These are phyloP conservation scores for Heteractis magnifica DNA, from an alignment of 92 coral and sea anemone species.

Conservation along the genomic window DNA sequence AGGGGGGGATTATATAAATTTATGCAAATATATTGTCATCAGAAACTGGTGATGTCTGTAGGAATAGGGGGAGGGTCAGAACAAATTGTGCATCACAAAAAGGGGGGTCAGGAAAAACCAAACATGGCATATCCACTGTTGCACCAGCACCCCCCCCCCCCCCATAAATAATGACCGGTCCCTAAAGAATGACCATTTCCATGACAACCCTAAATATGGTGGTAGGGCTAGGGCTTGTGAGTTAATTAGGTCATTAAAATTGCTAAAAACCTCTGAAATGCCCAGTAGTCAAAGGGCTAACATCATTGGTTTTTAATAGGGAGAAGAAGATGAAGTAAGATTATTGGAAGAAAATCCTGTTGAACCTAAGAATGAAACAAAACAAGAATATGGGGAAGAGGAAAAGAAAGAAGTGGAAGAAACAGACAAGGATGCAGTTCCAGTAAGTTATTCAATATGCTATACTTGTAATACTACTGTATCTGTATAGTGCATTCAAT, in stretches of 20 bases:
- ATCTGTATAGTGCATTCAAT: too few species aligned
- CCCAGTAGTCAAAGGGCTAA: neutral
- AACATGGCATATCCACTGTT: neutral
- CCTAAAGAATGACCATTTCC: too few species aligned
- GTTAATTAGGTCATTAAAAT: too few species aligned
- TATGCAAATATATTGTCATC: too few species aligned
- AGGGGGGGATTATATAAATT: too few species aligned
- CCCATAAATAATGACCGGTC: neutral
- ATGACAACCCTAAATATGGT: too few species aligned
- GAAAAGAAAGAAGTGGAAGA: conserved; percentile 5
- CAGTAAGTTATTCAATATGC: neutral
- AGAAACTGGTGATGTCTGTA: too few species aligned
- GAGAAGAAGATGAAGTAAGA: neutral
- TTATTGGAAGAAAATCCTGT: neutral
- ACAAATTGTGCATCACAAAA: too few species aligned
- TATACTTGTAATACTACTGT: too few species aligned
- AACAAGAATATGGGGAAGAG: conserved; percentile 18
- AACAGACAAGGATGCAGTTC: neutral
- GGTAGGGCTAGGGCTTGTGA: too few species aligned
- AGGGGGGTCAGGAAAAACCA: neutral
- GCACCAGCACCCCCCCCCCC: neutral
- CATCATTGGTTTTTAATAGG: neutral
- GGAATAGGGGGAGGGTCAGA: neutral
- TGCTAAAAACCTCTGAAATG: neutral
- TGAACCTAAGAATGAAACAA: conserved; percentile 1